Conservation (phyloP, 1,140 invertebrate genomes). For the Zelostemma sp. region DNA sequence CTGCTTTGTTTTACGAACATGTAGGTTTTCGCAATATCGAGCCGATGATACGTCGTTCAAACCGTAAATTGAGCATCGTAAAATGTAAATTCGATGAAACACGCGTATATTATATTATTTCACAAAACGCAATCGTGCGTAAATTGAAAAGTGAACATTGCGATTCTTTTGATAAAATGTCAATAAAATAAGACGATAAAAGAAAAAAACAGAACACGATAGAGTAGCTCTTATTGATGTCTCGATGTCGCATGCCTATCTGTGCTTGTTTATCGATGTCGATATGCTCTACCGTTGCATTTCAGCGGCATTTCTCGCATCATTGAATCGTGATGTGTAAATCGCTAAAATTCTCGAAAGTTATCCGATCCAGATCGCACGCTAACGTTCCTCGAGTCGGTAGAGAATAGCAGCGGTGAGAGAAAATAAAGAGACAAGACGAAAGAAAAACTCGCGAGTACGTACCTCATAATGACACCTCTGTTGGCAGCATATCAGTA, state of each 20-base stretch:
- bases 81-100: too few species aligned
- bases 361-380: conserved; percentile 52
- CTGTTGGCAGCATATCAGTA: conserved; percentile 46
- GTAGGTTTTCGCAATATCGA: too few species aligned
- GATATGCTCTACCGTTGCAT: conserved; percentile 49
- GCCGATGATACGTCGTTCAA: too few species aligned
- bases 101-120: too few species aligned
- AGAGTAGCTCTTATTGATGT: conserved; percentile 50
- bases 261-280: conserved; percentile 48
- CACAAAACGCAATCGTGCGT: too few species aligned
- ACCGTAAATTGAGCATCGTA: too few species aligned
- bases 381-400: conserved; percentile 36
- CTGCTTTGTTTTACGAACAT: too few species aligned
- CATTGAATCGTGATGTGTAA: conserved; percentile 40
- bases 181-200: conserved; percentile 21
- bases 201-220: conserved; percentile 33
- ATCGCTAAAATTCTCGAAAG: conserved; percentile 54
- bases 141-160: too few species aligned
- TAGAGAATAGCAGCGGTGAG: conserved; percentile 18
- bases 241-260: conserved; percentile 58
- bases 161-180: conserved; percentile 5
- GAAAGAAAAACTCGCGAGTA: conserved; percentile 18
- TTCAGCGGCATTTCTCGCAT: conserved; percentile 42
- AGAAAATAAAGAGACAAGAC: conserved; percentile 16
- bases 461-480: conserved; percentile 34